Conservation (phyloP, 2,888 invertebrate genomes). For the Orthosia gothica region DNA sequence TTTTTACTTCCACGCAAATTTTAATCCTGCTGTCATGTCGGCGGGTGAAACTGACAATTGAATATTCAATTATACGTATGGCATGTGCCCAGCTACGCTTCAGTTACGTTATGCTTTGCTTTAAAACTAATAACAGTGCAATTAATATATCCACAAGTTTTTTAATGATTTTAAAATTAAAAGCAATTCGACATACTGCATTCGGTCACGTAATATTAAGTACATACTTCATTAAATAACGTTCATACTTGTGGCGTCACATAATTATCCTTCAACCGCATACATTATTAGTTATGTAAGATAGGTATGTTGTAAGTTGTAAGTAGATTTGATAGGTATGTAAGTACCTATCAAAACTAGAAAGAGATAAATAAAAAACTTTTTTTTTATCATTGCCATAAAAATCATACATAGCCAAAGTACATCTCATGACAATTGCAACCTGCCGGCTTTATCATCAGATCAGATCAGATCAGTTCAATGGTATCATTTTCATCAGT, state of each 20-base stretch:
- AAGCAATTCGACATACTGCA: neutral
- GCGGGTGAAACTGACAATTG: conserved; percentile 5
- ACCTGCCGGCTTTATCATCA: no score
- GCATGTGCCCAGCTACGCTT: neutral
- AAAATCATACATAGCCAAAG: no score
- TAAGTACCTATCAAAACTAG: no score
- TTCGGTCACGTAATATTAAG: neutral
- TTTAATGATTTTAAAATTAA: no score
- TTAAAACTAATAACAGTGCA: neutral
- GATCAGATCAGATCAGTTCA: no score
- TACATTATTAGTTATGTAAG: conserved; percentile 4
- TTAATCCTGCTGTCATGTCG: neutral
- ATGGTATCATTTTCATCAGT: no score
- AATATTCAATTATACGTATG: conserved; percentile 4
- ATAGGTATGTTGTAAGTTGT: no score
- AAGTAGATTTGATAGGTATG: no score
- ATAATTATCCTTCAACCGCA: conserved; percentile 1
- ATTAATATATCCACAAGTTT: neutral
- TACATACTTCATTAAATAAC: neutral
- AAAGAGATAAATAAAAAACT: no score
- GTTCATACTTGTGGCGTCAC: neutral
- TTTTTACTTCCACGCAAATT: neutral
- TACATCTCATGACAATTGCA: no score
- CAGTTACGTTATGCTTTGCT: neutral
- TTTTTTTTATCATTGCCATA: no score